Conservation (phyloP, 2,113 vertebrate genomes). For the Stomatorhinus ivindoensis region DNA sequence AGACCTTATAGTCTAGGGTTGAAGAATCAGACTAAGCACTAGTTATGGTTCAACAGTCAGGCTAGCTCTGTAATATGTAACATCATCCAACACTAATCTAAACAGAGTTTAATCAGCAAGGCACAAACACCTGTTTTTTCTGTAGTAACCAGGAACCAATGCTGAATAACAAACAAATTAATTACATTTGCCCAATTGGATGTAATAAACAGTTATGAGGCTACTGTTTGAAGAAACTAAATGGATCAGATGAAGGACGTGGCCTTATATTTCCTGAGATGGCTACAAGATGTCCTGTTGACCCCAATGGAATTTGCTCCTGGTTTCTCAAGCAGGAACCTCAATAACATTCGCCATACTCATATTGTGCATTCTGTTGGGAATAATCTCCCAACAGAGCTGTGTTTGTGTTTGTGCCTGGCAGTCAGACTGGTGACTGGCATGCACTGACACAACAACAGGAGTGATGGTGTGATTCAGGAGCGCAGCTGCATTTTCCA, state of each 20-base stretch:
- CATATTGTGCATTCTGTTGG: not conserved
- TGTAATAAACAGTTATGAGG: not conserved
- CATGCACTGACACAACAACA: not conserved
- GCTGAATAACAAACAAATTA: slow-evolving; percentile 12
- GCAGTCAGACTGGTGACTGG: not conserved
- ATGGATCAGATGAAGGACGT: not conserved
- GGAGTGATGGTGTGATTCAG: not conserved
- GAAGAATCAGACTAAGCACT: too few species aligned
- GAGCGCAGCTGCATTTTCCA: not conserved
- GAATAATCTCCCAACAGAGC: not conserved
- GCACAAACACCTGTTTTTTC: not conserved
- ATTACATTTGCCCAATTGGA: not conserved
- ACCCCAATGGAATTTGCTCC: not conserved
- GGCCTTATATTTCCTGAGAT: not conserved
- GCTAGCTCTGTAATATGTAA: not conserved
- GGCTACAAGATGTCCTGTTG: not conserved
- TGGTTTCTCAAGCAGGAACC: not conserved
- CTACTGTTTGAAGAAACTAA: not conserved
- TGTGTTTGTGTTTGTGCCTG: not conserved
- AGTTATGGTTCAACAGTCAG: not conserved
- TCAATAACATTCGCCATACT: not conserved
- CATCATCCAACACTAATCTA: not conserved
- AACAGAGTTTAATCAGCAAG: not conserved
- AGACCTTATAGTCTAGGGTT: not conserved
- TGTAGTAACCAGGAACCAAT: not conserved